Evolutionary conservation across 2,888 invertebrate species (phyloP).

Genomic region (Aelia acuminata): DNA sequence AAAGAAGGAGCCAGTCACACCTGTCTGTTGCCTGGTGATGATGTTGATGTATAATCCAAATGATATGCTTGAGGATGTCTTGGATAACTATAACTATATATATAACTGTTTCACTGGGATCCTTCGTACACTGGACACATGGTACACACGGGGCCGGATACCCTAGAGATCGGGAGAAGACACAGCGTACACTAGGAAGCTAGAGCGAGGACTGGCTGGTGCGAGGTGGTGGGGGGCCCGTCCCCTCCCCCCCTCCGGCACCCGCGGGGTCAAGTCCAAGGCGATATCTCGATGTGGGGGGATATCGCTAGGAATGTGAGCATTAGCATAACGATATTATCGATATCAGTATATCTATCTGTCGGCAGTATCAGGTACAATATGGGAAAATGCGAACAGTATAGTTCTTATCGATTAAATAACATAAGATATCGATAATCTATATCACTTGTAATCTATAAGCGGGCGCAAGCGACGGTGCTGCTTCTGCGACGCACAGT

Average conservation of each 20-base stretch:
- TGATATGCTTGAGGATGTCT: neutral
- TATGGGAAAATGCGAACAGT: neutral
- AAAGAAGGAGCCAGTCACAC: neutral
- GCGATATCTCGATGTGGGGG: neutral
- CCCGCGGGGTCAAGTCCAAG: slow-evolving; percentile 17
- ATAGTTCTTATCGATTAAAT: too few species aligned
- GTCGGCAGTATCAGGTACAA: neutral
- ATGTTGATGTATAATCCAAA: neutral
- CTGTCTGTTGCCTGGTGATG: neutral
- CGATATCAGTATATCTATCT: neutral
- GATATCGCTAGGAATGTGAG: neutral
- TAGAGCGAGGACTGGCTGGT: slow-evolving; percentile 3
- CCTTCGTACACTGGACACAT: slow-evolving; percentile 33
- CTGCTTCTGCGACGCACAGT: too few species aligned
- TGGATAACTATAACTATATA: neutral
- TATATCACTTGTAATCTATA: too few species aligned
- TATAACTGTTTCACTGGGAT: neutral
- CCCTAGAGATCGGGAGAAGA: neutral
- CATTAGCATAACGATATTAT: neutral
- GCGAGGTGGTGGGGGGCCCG: neutral
- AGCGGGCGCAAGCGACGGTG: too few species aligned
- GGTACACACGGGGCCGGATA: neutral
- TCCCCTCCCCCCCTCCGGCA: neutral
- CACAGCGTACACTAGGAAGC: too few species aligned
- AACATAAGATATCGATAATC: too few species aligned